Conservation (phyloP, 2,113 vertebrate species). For the Mesitornis unicolor region DNA sequence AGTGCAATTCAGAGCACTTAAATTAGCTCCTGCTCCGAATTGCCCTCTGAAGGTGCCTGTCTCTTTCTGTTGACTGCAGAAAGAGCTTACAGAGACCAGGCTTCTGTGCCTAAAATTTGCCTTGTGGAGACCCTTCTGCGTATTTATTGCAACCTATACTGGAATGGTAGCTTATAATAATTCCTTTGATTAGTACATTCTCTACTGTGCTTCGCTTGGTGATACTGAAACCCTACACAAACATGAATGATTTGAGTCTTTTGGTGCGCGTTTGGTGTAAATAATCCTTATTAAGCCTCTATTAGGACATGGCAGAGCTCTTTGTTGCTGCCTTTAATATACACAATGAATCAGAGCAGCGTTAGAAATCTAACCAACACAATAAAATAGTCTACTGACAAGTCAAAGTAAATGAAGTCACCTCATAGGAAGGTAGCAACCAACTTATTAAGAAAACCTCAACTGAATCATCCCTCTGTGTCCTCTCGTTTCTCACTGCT, state of each 20-base stretch:
- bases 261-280: neutral
- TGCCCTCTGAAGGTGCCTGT: constrained; percentile 17
- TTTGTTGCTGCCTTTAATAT: neutral
- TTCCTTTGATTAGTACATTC: neutral
- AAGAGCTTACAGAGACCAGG: neutral
- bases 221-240: neutral
- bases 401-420: neutral
- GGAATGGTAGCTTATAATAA: neutral
- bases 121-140: neutral
- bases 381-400: neutral
- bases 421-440: neutral
- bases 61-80: neutral
- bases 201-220: neutral
- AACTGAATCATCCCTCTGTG: neutral
- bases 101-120: neutral
- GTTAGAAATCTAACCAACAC: neutral
- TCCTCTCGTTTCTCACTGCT: neutral
- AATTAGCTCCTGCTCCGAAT: constrained; percentile 9
- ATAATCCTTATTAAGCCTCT: neutral
- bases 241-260: neutral
- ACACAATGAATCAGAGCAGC: neutral
- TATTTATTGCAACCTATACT: neutral
- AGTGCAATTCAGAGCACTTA: neutral
- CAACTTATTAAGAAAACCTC: neutral
- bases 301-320: neutral